Evolutionary conservation across 1,140 invertebrate species (phyloP).

Genomic region (Centruroides sculpturatus): DNA sequence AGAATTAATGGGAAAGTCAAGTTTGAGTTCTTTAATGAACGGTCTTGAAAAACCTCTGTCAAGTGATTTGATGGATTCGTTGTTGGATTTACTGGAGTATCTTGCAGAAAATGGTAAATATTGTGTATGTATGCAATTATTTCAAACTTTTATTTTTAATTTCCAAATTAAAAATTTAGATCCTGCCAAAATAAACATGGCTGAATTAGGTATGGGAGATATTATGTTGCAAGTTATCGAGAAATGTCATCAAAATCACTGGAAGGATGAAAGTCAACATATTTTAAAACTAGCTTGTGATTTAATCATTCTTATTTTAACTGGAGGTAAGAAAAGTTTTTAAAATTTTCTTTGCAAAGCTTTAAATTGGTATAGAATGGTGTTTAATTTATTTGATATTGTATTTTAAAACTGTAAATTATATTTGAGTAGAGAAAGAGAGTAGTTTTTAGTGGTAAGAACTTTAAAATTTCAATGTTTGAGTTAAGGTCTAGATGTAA

Average conservation of each 20-base stretch:
- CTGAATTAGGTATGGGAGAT: conserved; percentile 55
- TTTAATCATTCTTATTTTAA: conserved; percentile 63
- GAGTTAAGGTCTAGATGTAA: too few species aligned
- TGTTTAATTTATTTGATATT: too few species aligned
- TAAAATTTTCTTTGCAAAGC: background rate
- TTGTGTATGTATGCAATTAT: too few species aligned
- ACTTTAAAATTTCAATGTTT: too few species aligned
- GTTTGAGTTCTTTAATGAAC: conserved; percentile 13
- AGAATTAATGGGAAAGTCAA: conserved; percentile 10
- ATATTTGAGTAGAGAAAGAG: too few species aligned
- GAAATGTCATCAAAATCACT: conserved; percentile 37
- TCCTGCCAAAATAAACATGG: conserved; percentile 55
- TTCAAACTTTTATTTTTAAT: too few species aligned
- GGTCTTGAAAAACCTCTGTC: conserved; percentile 20
- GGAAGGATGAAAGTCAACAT: conserved; percentile 34
- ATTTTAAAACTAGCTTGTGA: conserved; percentile 70
- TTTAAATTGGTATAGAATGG: too few species aligned
- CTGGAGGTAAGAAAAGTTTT: conserved; percentile 48
- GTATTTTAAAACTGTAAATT: too few species aligned
- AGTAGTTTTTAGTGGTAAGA: too few species aligned
- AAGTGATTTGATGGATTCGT: conserved; percentile 23
- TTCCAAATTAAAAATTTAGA: conserved; percentile 35
- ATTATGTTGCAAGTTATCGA: conserved; percentile 56
- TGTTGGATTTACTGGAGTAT: conserved; percentile 28
- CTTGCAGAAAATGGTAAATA: conserved; percentile 29